Conservation (phyloP, 1,140 invertebrate genomes). For the Drosophila pectinifera region DNA sequence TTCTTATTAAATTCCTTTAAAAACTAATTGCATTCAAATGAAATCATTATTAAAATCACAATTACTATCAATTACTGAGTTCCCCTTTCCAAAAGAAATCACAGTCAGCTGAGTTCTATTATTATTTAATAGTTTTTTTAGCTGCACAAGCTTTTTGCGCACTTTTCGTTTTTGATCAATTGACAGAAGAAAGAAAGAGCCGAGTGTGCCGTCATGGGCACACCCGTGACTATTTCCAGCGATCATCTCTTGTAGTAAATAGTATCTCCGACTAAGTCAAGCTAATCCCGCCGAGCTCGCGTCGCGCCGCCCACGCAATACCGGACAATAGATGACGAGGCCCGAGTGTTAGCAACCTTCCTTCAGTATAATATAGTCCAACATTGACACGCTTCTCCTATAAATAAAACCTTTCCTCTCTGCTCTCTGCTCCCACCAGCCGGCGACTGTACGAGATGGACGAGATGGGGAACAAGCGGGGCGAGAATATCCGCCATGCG, state of each 20-base stretch:
- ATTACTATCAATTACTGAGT: background rate
- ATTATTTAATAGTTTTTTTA: background rate
- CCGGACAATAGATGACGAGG: conserved; percentile 17
- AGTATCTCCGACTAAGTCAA: conserved; percentile 7
- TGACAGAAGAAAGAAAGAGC: background rate
- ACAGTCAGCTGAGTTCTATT: background rate
- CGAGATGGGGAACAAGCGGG: conserved; percentile 86
- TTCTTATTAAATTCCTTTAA: too few relatives aligned
- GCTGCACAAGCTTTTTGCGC: conserved; percentile 14
- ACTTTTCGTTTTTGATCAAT: conserved; percentile 17
- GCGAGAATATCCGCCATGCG: conserved; percentile 86
- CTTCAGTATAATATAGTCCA: conserved; percentile 10
- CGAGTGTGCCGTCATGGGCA: conserved; percentile 6
- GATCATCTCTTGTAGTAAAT: conserved; percentile 11
- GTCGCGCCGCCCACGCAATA: conserved; percentile 17
- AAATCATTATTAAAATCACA: background rate
- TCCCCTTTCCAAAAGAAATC: background rate
- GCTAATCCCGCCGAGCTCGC: background rate
- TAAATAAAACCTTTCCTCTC: background rate
- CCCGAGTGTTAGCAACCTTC: conserved; percentile 20
- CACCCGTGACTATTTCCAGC: conserved; percentile 3
- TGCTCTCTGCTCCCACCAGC: conserved; percentile 32
- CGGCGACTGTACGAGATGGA: conserved; percentile 87
- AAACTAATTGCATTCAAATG: too few relatives aligned
- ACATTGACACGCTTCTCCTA: conserved; percentile 37